Percentiles rank a stretch among this genome's conserved stretches.
These are phyloP conservation scores for Sylvia atricapilla DNA, from an alignment of 2,113 vertebrate species.

Conservation along the genomic window DNA sequence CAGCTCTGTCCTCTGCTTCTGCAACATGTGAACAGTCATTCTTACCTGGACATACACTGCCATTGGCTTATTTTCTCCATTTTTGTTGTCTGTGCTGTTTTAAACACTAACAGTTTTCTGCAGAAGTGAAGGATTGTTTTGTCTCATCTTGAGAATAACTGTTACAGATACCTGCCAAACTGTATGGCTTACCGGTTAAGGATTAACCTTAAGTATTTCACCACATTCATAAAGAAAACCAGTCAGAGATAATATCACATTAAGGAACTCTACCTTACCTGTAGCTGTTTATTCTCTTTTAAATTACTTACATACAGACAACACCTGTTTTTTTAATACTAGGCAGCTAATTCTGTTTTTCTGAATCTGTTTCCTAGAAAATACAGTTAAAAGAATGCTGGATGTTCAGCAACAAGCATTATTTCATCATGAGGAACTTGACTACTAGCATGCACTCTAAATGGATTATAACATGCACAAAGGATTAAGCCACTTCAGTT, in stretches of 20 bases:
- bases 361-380: neutral
- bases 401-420: neutral
- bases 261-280: neutral
- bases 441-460: neutral
- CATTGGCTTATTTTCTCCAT: neutral
- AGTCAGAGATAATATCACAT: neutral
- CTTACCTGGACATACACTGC: neutral
- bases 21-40: neutral
- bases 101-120: neutral
- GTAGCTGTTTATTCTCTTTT: neutral
- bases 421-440: neutral
- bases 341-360: neutral
- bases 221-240: neutral
- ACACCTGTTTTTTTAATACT: neutral
- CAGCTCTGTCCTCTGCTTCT: neutral
- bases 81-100: neutral
- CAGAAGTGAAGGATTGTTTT: neutral
- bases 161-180: neutral
- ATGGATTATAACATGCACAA: neutral
- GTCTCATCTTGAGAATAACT: neutral
- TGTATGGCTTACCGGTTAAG: neutral
- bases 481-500: neutral
- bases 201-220: neutral
- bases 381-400: neutral
- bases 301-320: neutral